Percentiles rank a stretch among this genome's conserved stretches.
Conservation (phyloP, 1,140 invertebrate genomes). For the Platorchestia sp. region DNA sequence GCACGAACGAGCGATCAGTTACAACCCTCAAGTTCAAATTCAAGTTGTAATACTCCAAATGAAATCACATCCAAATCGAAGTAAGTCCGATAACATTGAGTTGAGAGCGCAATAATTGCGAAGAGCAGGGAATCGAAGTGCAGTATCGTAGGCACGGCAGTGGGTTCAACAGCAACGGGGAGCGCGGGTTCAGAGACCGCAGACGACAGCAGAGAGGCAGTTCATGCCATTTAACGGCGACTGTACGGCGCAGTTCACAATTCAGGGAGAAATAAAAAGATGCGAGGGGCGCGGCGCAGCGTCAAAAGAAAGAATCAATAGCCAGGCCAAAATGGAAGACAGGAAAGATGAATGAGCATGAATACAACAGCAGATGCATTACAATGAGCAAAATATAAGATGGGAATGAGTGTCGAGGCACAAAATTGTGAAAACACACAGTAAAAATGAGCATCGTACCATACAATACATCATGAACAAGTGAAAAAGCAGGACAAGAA, state of each 20-base stretch:
- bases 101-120: neutral
- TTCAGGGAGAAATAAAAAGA: neutral
- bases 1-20: neutral
- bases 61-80: neutral
- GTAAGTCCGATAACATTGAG: neutral
- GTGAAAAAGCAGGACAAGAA: neutral
- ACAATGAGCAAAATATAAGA: neutral
- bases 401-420: neutral
- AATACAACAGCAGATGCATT: neutral
- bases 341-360: neutral
- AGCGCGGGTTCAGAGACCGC: neutral
- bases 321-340: neutral
- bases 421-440: neutral
- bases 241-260: neutral
- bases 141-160: neutral
- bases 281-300: neutral
- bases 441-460: neutral
- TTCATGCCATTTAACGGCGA: slow-evolving; percentile 6
- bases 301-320: neutral
- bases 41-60: neutral
- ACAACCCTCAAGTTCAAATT: neutral
- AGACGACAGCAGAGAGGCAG: neutral
- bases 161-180: neutral
- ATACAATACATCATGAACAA: neutral
- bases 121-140: neutral